Conservation (phyloP, 2,113 vertebrate species). For the Ochotona curzoniae region DNA sequence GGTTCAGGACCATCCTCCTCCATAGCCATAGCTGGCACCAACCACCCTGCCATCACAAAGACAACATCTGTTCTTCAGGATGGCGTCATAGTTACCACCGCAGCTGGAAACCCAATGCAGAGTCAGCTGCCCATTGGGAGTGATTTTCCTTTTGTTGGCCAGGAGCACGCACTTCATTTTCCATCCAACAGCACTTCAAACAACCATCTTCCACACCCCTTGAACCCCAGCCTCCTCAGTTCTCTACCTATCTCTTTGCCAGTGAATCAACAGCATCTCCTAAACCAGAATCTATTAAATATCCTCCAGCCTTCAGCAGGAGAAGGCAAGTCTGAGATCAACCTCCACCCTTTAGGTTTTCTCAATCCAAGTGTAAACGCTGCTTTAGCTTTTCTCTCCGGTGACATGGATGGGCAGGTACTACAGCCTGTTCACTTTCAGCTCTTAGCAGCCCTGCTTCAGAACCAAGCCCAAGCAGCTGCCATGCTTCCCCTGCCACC, state of each 20-base stretch:
- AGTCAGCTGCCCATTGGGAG: constrained; percentile 87
- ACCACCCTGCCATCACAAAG: constrained; percentile 90
- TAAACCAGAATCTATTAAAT: constrained; percentile 92
- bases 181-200: constrained; percentile 87
- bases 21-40: constrained; percentile 88
- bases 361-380: constrained; percentile 89
- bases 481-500: constrained; percentile 88
- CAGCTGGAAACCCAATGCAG: constrained; percentile 87
- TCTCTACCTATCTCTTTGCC: constrained; percentile 91
- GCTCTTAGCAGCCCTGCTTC: constrained; percentile 89
- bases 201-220: constrained; percentile 88
- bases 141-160: constrained; percentile 88
- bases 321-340: constrained; percentile 92
- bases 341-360: constrained; percentile 90
- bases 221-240: constrained; percentile 89
- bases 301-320: constrained; percentile 90
- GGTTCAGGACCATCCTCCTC: constrained; percentile 85
- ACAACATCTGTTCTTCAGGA: constrained; percentile 91
- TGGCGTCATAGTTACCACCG: constrained; percentile 90
- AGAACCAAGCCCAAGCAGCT: constrained; percentile 89
- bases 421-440: constrained; percentile 89
- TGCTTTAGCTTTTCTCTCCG: constrained; percentile 89
- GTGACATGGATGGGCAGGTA: constrained; percentile 89
- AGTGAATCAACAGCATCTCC: constrained; percentile 92
- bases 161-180: constrained; percentile 89